phyloP scores from a whole-genome alignment of 2,113 vertebrate genomes.

The Eidolon helvum region DNA sequence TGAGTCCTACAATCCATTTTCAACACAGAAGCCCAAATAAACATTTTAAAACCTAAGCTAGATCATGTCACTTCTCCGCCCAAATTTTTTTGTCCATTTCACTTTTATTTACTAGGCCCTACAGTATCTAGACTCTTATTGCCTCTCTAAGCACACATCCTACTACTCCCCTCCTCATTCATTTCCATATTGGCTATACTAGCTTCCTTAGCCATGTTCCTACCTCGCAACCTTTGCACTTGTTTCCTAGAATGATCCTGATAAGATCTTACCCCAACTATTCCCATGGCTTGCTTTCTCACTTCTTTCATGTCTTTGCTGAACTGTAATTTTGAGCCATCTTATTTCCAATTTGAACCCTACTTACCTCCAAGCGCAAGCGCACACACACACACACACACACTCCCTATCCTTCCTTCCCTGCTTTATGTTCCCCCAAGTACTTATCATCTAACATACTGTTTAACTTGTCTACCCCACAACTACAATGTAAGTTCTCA shows the following conservation, averaged over 20 bases:
- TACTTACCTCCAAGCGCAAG: neutral
- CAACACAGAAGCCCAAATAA: neutral
- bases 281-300: neutral
- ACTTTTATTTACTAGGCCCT: neutral
- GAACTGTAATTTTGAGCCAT: neutral
- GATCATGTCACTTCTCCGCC: neutral
- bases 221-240: neutral
- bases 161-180: neutral
- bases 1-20: neutral
- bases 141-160: neutral
- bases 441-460: neutral
- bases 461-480: neutral
- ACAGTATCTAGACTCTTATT: neutral
- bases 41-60: neutral
- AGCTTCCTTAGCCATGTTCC: neutral
- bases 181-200: neutral
- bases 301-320: neutral
- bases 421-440: neutral
- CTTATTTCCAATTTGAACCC: neutral
- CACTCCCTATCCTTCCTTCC: neutral
- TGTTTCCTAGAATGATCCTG: neutral
- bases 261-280: constrained; percentile 33
- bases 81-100: neutral
- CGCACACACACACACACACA: neutral
- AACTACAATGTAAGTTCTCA: neutral